Base-by-base conservation (phyloP, 2,888 invertebrate genomes). In the Coleophora flavipennella region DNA sequence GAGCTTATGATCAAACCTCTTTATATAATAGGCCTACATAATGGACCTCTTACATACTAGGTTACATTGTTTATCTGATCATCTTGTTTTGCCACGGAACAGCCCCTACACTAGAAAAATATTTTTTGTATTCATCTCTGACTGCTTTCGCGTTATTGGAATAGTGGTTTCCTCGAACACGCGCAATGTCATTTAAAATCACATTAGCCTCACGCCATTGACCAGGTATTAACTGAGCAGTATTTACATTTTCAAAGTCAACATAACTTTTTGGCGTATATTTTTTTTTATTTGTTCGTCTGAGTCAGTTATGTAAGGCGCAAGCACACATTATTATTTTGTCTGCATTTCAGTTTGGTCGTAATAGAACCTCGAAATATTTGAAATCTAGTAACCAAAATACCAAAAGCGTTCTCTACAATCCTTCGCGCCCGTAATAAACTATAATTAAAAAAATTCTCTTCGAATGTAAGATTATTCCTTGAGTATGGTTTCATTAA, bases 401-500 rank as follows among this genome's bases (percentile, higher is more conserved):
- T n/a, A n/a, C n/a, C n/a, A n/a, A n/a, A n/a, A n/a, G n/a, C n/a
- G n/a, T n/a, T n/a, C n/a, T 46, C 49, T n/a, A 44, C 41, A n/a
- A 43, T 41, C 2, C 46, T 28, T 26, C 46, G 39, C 8, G 42
- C 49, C 9, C 49, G 38, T 8, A 43, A 43, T 9, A 27, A 9
- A 8, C 27, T 27, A 9, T 27, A 27, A 27, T 27, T 27, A 27
- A 8, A 27, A 8, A 27, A 8, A 27, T 42, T 36, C 20, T 33
- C 13, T n/a, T 36, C 38, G 26, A 12, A n/a, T 10, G 7, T 41
- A 13, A 35, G 13, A 27, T 29, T n/a, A n/a, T 33, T 37, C 13
- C 26, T 26, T n/a, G 34, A 8, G 41, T 38, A 49, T 9, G 46
- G 49, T 43, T 46, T 46, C 31, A 46, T 13, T 13, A 46, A 36